A percentile compares a stretch with the other conserved stretches of the same genome.
Conservation (phyloP, 2,113 vertebrate genomes). For the Anser cygnoides region DNA sequence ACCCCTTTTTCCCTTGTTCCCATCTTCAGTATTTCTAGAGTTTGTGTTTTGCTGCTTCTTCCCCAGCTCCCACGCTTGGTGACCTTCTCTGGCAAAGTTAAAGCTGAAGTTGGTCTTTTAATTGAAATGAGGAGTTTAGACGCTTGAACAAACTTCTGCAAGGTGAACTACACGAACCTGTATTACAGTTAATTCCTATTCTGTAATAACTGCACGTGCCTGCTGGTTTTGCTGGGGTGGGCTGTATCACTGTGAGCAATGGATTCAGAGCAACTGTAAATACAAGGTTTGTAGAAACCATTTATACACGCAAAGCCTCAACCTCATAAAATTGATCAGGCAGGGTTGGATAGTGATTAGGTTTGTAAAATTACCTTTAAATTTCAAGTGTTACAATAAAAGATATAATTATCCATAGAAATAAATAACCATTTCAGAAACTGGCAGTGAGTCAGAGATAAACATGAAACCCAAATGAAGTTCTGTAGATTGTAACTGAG, state of each 20-base stretch:
- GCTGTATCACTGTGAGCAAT: not conserved
- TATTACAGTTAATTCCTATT: not conserved
- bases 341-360: not conserved
- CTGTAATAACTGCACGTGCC: not conserved
- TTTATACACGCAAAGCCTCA: not conserved
- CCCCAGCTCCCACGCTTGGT: not conserved
- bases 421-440: not conserved
- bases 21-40: not conserved
- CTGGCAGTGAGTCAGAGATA: not conserved
- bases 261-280: not conserved
- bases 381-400: not conserved
- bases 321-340: not conserved
- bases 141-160: not conserved
- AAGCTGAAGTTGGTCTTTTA: not conserved
- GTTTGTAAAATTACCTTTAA: not conserved
- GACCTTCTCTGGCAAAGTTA: not conserved
- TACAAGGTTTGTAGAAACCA: not conserved
- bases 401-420: not conserved
- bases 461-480: not conserved
- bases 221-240: not conserved
- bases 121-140: not conserved
- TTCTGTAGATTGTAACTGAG: not conserved
- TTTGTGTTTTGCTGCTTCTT: not conserved
- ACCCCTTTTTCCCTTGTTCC: not conserved
- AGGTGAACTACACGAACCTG: not conserved